Evolutionary conservation across 2,888 invertebrate genomes (phyloP).

Genomic region (Scaptodrosophila latifasciaeformis): DNA sequence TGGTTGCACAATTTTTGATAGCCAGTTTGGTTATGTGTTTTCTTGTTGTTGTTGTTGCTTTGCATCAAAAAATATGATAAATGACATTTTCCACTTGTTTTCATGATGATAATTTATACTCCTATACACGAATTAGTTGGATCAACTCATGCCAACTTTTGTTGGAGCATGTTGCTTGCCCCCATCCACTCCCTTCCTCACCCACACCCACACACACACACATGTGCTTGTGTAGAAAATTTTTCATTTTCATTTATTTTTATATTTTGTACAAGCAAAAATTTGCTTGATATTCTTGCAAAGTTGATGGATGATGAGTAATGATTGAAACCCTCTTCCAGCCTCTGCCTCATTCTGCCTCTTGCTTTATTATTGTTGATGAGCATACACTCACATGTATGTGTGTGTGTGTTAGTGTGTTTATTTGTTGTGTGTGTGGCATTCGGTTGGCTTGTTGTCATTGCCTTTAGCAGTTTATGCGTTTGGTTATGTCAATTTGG

Average conservation of each 20-base stretch:
- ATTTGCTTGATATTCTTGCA: slow-evolving; percentile 57
- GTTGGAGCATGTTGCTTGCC: too few species aligned
- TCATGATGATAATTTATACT: slow-evolving; percentile 68
- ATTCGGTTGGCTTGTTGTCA: slow-evolving; percentile 19
- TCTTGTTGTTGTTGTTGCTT: slow-evolving; percentile 21
- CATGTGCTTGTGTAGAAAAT: not conserved
- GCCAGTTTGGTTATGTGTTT: not conserved
- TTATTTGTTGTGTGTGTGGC: not conserved
- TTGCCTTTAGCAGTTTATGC: slow-evolving; percentile 61
- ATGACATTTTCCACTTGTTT: slow-evolving; percentile 69
- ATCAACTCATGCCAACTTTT: too few species aligned
- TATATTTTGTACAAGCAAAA: slow-evolving; percentile 29
- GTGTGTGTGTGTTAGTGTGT: not conserved
- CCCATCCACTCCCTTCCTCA: slow-evolving; percentile 7
- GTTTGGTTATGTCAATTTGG: slow-evolving; percentile 67
- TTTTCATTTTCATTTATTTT: slow-evolving; percentile 50
- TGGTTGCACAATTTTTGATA: too few species aligned
- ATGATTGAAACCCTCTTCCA: slow-evolving; percentile 56
- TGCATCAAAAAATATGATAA: slow-evolving; percentile 58
- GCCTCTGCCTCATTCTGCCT: not conserved
- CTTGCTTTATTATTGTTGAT: slow-evolving; percentile 37
- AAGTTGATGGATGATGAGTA: slow-evolving; percentile 68
- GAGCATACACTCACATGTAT: not conserved
- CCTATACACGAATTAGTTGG: slow-evolving; percentile 59
- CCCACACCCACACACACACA: slow-evolving; percentile 19